phyloP scores from a whole-genome alignment of 2,113 vertebrate genomes.

The Spheniscus mendiculus region DNA sequence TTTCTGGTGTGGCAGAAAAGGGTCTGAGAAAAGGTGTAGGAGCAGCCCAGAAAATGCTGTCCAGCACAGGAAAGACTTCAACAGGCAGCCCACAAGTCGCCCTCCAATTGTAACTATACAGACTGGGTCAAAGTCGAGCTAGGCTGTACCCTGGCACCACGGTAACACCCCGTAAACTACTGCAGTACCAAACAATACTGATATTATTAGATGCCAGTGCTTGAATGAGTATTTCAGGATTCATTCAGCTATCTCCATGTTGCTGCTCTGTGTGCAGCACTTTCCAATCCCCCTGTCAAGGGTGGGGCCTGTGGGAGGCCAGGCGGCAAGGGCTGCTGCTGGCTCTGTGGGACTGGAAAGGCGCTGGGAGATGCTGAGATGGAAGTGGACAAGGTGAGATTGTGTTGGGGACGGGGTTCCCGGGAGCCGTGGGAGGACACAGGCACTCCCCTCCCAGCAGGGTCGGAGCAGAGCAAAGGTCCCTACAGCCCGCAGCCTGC shows the following conservation, averaged over 20 bases:
- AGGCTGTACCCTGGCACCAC: neutral
- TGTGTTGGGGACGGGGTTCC: neutral
- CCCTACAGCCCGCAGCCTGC: no score
- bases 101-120: neutral
- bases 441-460: neutral
- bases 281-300: neutral
- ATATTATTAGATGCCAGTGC: neutral
- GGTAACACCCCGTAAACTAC: neutral
- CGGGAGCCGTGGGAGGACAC: rapidly evolving
- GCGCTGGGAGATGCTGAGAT: neutral
- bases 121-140: rapidly evolving
- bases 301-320: neutral
- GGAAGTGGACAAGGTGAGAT: neutral
- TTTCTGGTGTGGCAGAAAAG: neutral
- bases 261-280: neutral
- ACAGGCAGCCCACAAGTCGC: neutral
- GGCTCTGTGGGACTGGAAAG: neutral
- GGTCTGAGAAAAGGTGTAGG: neutral
- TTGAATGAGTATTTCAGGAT: neutral
- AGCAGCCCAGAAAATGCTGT: neutral
- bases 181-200: neutral
- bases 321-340: neutral
- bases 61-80: neutral
- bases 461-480: neutral
- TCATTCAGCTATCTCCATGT: neutral